Conservation (phyloP, 2,888 invertebrate species). For the Rugalucina vietnamica region DNA sequence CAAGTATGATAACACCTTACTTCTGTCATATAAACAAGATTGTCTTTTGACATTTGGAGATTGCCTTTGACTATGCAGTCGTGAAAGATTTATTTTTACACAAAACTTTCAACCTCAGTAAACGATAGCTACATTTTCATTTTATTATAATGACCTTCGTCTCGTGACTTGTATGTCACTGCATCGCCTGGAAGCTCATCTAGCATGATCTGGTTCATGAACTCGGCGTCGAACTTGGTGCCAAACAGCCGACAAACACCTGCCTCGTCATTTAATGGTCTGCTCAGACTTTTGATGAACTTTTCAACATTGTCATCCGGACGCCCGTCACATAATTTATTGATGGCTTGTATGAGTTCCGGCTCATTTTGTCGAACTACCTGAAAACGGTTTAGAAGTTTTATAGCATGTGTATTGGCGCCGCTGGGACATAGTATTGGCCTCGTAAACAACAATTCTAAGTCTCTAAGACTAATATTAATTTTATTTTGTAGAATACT, state of each 20-base stretch:
- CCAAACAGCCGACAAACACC: neutral
- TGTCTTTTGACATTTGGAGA: no score
- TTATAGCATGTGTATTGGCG: no score
- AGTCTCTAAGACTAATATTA: no score
- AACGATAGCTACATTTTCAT: no score
- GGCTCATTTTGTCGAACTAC: neutral
- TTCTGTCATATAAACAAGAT: no score
- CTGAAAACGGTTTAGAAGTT: neutral
- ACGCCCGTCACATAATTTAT: neutral
- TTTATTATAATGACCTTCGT: neutral
- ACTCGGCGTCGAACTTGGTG: neutral
- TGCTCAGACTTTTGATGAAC: neutral
- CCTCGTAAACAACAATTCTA: no score
- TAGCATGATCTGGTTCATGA: neutral
- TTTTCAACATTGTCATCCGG: neutral
- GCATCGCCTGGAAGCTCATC: neutral
- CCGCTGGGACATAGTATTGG: no score
- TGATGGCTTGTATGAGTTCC: neutral
- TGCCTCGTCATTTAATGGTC: neutral
- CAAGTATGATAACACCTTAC: no score
- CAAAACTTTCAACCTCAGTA: no score
- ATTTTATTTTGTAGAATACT: no score
- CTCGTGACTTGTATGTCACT: neutral
- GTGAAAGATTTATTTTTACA: no score
- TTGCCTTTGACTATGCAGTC: no score